Conservation (phyloP, 2,888 invertebrate genomes). For the Drosophila sordidula region DNA sequence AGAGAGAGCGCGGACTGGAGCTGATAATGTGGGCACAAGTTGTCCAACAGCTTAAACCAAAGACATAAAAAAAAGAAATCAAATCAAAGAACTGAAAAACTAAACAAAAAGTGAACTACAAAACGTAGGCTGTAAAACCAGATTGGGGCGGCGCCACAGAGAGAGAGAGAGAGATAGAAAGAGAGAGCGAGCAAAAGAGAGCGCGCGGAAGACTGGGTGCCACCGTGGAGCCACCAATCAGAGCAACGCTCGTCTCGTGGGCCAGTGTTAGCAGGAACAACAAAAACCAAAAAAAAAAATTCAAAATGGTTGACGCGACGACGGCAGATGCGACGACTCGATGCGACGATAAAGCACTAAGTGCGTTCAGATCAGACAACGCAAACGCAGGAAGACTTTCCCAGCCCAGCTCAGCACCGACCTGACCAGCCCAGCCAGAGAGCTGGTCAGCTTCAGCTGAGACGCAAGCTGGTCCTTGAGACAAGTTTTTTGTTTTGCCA, state of each 20-base stretch:
- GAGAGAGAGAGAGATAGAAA: slow-evolving; percentile 60
- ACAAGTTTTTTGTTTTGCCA: slow-evolving; percentile 14
- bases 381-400: slow-evolving; percentile 16
- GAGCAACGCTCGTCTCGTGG: slow-evolving; percentile 50
- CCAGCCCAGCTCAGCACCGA: slow-evolving; percentile 1
- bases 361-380: slow-evolving; percentile 61
- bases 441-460: not conserved
- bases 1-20: not conserved
- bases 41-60: slow-evolving; percentile 27
- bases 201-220: slow-evolving; percentile 25
- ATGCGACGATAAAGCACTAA: slow-evolving; percentile 57
- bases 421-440: slow-evolving; percentile 1
- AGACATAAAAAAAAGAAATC: slow-evolving; percentile 18
- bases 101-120: slow-evolving; percentile 33
- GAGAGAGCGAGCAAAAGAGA: slow-evolving; percentile 1
- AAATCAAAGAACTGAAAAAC: slow-evolving; percentile 27
- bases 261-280: not conserved
- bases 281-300: slow-evolving; percentile 23
- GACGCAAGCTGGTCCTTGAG: slow-evolving; percentile 23
- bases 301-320: slow-evolving; percentile 60
- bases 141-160: slow-evolving; percentile 85
- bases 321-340: slow-evolving; percentile 43
- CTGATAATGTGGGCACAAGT: slow-evolving; percentile 26
- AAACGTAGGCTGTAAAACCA: slow-evolving; percentile 75
- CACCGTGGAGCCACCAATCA: slow-evolving; percentile 78